These are phyloP conservation scores for Stenurella melanura DNA, from an alignment of 2,888 invertebrate genomes.

Conservation along the genomic window DNA sequence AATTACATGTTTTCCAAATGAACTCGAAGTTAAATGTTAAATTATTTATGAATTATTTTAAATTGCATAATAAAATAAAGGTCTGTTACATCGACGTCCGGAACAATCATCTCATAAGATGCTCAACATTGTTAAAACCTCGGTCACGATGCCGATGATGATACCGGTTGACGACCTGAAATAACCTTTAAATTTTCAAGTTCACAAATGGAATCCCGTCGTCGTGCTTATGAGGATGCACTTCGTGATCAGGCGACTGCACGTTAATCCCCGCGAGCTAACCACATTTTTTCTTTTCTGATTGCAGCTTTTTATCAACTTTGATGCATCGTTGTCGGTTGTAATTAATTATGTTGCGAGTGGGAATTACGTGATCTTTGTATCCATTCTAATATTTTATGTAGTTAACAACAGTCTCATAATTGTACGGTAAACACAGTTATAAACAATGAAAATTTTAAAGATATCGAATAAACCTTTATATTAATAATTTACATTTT, in stretches of 20 bases:
- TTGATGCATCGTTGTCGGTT: neutral
- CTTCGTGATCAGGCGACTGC: conserved; percentile 37
- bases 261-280: conserved; percentile 9
- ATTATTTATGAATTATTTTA: neutral
- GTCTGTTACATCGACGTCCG: neutral
- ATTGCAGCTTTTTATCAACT: conserved; percentile 16
- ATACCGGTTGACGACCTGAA: conserved; percentile 52
- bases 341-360: conserved; percentile 22
- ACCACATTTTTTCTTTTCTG: neutral
- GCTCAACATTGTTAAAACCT: neutral
- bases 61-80: neutral
- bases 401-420: neutral
- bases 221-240: conserved; percentile 36
- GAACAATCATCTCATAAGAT: neutral
- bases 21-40: neutral
- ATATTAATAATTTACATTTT: neutral
- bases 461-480: too few relatives aligned
- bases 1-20: neutral
- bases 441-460: too few relatives aligned
- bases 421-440: too few relatives aligned
- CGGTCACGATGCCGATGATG: conserved; percentile 28
- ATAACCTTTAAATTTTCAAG: conserved; percentile 60
- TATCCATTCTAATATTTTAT: conserved; percentile 7
- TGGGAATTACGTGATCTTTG: conserved; percentile 27
- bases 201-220: conserved; percentile 54